A percentile compares a stretch with the other conserved stretches of the same genome.
These are phyloP conservation scores for Drosophila sp. DNA, from an alignment of 1,140 invertebrate genomes.

Conservation along the genomic window DNA sequence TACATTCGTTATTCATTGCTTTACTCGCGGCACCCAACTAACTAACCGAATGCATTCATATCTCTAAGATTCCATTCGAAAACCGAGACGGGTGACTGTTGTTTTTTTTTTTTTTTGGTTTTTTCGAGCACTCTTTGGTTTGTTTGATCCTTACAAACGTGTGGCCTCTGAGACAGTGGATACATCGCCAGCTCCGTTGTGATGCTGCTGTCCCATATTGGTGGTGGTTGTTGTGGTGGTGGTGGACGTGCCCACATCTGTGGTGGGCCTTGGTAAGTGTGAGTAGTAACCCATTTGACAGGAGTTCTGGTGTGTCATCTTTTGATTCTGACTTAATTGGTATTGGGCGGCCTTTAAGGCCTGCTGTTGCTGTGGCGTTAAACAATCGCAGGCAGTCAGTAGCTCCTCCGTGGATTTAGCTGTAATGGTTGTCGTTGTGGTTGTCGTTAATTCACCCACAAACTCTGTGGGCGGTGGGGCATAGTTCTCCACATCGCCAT, in stretches of 20 bases:
- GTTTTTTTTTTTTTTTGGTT: not conserved
- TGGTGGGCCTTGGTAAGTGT: constrained; percentile 73
- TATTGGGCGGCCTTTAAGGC: constrained; percentile 75
- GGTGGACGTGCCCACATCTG: constrained; percentile 72
- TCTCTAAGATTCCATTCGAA: not conserved
- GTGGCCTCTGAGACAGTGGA: constrained; percentile 77
- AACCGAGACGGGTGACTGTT: not conserved
- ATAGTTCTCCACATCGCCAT: constrained; percentile 83
- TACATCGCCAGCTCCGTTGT: constrained; percentile 53
- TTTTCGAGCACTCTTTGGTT: not conserved
- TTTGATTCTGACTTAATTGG: constrained; percentile 71
- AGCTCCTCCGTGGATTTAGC: constrained; percentile 92
- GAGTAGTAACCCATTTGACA: constrained; percentile 82
- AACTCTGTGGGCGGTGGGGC: constrained; percentile 83
- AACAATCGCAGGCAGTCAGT: constrained; percentile 84
- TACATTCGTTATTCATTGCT: not conserved
- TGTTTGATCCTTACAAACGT: constrained; percentile 66
- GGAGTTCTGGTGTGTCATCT: constrained; percentile 76
- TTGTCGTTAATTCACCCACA: constrained; percentile 83
- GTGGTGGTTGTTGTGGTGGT: not conserved
- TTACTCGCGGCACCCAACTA: not conserved
- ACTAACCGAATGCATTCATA: constrained; percentile 3
- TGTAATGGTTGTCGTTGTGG: constrained; percentile 84
- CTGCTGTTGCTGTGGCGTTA: constrained; percentile 68
- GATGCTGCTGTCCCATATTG: constrained; percentile 40